A percentile compares a stretch with the other conserved stretches of the same genome.
Conservation (phyloP, 2,113 vertebrate species). For the Ardeotis arabs region DNA sequence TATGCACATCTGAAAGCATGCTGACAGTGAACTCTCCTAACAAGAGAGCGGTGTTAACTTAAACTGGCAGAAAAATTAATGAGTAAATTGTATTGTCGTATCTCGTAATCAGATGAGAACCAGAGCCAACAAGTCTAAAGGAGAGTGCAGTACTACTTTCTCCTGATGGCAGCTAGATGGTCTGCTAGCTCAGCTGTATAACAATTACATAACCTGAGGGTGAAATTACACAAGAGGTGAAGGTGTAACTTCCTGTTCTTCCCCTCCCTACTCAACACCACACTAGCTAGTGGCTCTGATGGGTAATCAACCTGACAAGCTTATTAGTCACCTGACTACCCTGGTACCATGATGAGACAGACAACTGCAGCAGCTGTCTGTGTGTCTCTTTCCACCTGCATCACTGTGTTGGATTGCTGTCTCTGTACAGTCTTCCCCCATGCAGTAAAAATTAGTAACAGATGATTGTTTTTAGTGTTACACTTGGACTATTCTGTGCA, state of each 20-base stretch:
- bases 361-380: neutral
- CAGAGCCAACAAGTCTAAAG: neutral
- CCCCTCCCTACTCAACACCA: neutral
- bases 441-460: neutral
- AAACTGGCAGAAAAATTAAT: neutral
- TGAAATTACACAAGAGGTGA: neutral
- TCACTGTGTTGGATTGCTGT: neutral
- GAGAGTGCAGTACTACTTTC: neutral
- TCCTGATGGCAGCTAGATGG: neutral
- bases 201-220: neutral
- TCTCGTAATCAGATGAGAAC: neutral
- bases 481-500: neutral
- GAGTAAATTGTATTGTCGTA: neutral
- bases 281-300: neutral
- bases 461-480: neutral
- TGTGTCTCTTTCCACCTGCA: rapidly evolving
- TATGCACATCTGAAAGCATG: rapidly evolving
- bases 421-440: neutral
- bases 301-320: neutral
- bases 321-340: neutral
- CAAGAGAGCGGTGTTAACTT: neutral
- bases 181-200: neutral
- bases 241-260: neutral
- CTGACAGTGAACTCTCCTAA: neutral
- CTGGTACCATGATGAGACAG: rapidly evolving